A percentile compares a stretch with the other conserved stretches of the same genome.
These are phyloP conservation scores for Zoanthus gigantus DNA, from an alignment of 92 coral and sea anemone species.

Conservation along the genomic window DNA sequence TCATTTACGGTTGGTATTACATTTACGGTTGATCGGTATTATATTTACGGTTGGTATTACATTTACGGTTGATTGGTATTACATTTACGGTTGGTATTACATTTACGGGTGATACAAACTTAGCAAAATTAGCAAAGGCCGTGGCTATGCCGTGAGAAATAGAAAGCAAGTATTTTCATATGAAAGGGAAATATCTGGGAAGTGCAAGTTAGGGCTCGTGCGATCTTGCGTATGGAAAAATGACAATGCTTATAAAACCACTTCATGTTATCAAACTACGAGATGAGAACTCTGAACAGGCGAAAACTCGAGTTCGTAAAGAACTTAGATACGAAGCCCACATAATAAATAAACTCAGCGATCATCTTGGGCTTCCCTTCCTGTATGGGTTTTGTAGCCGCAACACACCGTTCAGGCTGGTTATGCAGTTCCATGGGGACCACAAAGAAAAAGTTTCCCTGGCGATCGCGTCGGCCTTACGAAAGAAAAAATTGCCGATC, in stretches of 20 bases:
- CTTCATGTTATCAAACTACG: no score
- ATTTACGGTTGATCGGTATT: no score
- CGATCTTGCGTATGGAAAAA: conserved; percentile 35
- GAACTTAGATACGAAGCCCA: conserved; percentile 43
- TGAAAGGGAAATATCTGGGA: conserved; percentile 39
- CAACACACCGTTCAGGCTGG: conserved; percentile 28
- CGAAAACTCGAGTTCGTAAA: conserved; percentile 24
- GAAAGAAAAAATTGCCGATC: not conserved
- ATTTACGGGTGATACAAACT: no score
- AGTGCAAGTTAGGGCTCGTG: conserved; percentile 62
- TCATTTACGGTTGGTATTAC: no score
- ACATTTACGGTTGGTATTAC: no score
- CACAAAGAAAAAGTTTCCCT: not conserved
- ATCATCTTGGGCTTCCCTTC: conserved; percentile 60
- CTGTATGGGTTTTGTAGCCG: conserved; percentile 41
- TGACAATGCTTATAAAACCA: no score
- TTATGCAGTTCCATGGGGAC: conserved; percentile 54
- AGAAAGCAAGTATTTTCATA: conserved; percentile 32
- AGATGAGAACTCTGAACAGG: no score
- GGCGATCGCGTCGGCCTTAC: conserved; percentile 4
- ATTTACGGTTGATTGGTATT: no score
- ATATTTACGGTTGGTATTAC: no score
- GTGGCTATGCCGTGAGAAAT: conserved; percentile 40
- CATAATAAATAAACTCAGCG: conserved; percentile 45
- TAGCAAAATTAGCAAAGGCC: conserved; percentile 5